A percentile compares a stretch with the other conserved stretches of the same genome.
phyloP scores from a whole-genome alignment of 2,888 invertebrate genomes.

The Agriotes lineatus region DNA sequence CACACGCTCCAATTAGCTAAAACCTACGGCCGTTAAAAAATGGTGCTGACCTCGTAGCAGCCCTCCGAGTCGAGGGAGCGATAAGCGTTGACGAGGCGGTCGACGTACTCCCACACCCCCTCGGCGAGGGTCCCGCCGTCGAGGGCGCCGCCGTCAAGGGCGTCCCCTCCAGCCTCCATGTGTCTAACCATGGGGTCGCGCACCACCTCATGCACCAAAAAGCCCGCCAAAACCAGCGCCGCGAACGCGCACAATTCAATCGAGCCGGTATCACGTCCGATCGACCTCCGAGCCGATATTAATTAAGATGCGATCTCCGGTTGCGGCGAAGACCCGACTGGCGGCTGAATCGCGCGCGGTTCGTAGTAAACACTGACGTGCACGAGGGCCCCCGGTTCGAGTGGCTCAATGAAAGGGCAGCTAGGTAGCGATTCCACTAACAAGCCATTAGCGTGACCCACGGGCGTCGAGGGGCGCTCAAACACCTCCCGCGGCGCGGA shows the following conservation, averaged over 20 bases:
- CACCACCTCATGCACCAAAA: conserved; percentile 16
- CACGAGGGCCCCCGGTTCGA: conserved; percentile 30
- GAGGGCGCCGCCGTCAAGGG: conserved; percentile 65
- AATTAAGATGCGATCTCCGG: conserved; percentile 13
- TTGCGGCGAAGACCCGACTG: conserved; percentile 23
- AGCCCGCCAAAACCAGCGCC: conserved; percentile 28
- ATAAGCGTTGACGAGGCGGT: conserved; percentile 74
- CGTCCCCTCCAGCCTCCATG: conserved; percentile 68
- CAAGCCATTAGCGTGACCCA: conserved; percentile 53
- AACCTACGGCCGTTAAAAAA: not conserved
- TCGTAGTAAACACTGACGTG: conserved; percentile 38
- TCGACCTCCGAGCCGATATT: not conserved
- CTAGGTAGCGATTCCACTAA: conserved; percentile 46
- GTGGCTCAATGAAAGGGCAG: conserved; percentile 38
- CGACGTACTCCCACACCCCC: conserved; percentile 77
- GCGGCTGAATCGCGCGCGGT: conserved; percentile 23
- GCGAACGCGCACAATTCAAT: not conserved
- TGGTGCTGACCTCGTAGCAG: conserved; percentile 18
- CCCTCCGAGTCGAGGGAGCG: conserved; percentile 49
- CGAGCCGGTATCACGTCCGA: not conserved
- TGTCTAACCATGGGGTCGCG: conserved; percentile 58
- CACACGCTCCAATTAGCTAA: not conserved
- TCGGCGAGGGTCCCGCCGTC: conserved; percentile 70
- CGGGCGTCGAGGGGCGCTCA: conserved; percentile 65
- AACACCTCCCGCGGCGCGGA: conserved; percentile 64